Evolutionary conservation across 1,140 invertebrate species (phyloP), one percentile per base, ranked within the genome.

Genomic region (Vollenhovia emeryi): DNA sequence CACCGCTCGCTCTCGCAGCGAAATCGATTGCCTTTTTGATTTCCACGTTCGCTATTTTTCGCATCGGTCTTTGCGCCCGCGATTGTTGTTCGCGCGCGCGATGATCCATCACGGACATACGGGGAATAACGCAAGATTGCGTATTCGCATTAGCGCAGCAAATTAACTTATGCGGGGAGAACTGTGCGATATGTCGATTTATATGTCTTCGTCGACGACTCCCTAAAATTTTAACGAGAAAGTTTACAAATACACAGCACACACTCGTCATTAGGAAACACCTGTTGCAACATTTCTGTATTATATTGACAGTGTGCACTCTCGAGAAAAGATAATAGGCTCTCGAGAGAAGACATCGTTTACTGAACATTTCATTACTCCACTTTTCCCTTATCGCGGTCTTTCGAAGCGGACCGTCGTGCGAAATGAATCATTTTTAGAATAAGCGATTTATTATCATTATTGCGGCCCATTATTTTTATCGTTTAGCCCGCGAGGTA

Each of bases 21-120:
- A 60, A 84, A 86, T 69, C 57, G 52, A 50, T 45, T 50, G 73
- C 21, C 48, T 45, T 68, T 85, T 80, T 55, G 55, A 78, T 21
- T 60, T 15, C 21, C 21, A 48, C 18, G 2, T 52, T 40, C 60
- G 75, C 33, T 50, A 27, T 62, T 55, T 60, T 76, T 52, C 45
- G 3, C n/a, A 50, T 66, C 66, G 57, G 15, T 73, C 55, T 21
- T 21, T 69, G 36, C 64, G 36, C 9, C 3, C 24, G 50, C 18
- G 30, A 52, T 80, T 52, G 18, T 24, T 27, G 9, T 3, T 15
- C 13, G 43, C 48, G 15, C 18, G 36, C 55, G 48, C 27, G 27
- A 45, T 11, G 11, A 3, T 43, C 21, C 9, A 13, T 13, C 13
- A 30, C 21, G 3, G 11, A 43, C 3, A 30, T 9, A 24, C 11